Evolutionary conservation across 2,888 invertebrate species (phyloP).

Genomic region (Drosophila meridionalis): DNA sequence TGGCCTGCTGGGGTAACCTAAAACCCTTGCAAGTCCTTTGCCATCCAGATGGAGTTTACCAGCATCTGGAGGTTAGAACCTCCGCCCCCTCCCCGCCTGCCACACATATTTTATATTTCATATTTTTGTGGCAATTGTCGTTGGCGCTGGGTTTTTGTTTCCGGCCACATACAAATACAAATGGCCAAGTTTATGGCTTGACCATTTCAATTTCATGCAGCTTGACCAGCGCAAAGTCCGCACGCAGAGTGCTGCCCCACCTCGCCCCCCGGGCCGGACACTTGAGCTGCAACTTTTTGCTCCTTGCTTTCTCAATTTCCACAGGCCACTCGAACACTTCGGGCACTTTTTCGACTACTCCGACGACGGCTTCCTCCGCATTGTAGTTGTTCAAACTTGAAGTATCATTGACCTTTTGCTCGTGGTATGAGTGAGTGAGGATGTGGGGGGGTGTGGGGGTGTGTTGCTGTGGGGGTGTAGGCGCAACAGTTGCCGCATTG

Average conservation of each 20-base stretch:
- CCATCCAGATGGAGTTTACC: background rate
- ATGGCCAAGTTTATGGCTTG: conserved; percentile 77
- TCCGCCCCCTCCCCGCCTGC: no score
- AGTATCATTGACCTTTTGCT: conserved; percentile 75
- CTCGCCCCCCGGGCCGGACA: conserved; percentile 12
- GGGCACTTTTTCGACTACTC: conserved; percentile 7
- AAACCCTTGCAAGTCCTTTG: conserved; percentile 16
- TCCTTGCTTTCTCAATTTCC: conserved; percentile 60
- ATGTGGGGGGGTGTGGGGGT: background rate
- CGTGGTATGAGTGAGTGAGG: background rate
- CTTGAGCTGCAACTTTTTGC: conserved; percentile 58
- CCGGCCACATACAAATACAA: conserved; percentile 62
- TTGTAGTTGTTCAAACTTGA: conserved; percentile 69
- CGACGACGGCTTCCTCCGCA: background rate
- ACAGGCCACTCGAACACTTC: conserved; percentile 71
- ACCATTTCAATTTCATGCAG: conserved; percentile 80
- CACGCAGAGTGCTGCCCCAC: conserved; percentile 35
- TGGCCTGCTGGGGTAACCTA: conserved; percentile 14
- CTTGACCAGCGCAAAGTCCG: conserved; percentile 69
- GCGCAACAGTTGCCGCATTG: conserved; percentile 71
- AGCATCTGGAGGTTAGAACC: conserved; percentile 18
- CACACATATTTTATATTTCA: conserved; percentile 47
- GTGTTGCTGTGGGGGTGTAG: conserved; percentile 28
- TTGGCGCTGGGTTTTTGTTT: conserved; percentile 39
- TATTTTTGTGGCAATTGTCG: conserved; percentile 68